Percentiles rank a stretch among this genome's conserved stretches.
Conservation (phyloP, 1,140 invertebrate genomes). For the Philotrypesis tridentata region DNA sequence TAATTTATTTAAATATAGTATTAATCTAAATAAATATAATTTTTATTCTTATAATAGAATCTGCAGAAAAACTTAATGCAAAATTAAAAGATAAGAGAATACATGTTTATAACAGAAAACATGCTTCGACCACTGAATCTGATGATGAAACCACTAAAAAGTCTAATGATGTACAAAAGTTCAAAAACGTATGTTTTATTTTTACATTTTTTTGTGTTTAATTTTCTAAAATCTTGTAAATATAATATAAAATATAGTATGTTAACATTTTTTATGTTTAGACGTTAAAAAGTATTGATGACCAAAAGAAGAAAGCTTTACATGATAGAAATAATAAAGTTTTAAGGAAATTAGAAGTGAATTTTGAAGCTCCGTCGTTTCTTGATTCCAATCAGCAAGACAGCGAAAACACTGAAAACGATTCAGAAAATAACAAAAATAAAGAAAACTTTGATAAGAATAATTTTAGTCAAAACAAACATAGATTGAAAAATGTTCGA, state of each 20-base stretch:
- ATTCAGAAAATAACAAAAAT: too few relatives aligned
- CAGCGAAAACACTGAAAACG: too few relatives aligned
- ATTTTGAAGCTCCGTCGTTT: neutral
- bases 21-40: neutral
- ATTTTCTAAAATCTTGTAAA: neutral
- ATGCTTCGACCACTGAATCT: too few relatives aligned
- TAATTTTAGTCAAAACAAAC: too few relatives aligned
- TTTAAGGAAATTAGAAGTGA: neutral
- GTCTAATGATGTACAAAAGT: too few relatives aligned
- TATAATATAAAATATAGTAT: neutral
- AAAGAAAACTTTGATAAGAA: too few relatives aligned
- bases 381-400: neutral
- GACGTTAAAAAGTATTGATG: neutral
- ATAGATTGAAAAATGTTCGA: too few relatives aligned
- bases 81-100: too few relatives aligned
- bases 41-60: conserved; percentile 2
- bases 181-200: too few relatives aligned
- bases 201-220: neutral
- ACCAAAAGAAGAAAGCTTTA: neutral
- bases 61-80: neutral
- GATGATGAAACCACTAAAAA: too few relatives aligned
- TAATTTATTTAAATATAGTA: neutral
- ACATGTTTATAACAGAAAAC: too few relatives aligned
- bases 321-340: neutral
- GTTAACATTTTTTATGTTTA: neutral